phyloP scores from a whole-genome alignment of 2,888 invertebrate genomes.

The Oscheius myriophilus region DNA sequence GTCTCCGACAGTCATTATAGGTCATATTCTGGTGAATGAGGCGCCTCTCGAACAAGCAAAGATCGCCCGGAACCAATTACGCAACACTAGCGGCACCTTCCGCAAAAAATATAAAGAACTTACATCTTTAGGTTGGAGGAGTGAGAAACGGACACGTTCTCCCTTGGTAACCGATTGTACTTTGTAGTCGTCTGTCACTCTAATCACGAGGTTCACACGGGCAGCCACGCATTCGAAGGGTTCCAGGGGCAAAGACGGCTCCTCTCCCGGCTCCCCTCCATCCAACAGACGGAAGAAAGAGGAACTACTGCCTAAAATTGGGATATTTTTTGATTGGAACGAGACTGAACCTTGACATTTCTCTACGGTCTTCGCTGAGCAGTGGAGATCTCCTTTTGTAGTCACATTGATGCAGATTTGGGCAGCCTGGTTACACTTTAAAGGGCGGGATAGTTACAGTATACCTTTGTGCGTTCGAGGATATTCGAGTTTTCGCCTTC shows the following conservation, averaged over 20 bases:
- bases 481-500: slow-evolving; percentile 55
- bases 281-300: slow-evolving; percentile 26
- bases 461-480: slow-evolving; percentile 56
- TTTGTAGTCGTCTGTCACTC: slow-evolving; percentile 35
- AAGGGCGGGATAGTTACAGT: background rate
- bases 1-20: slow-evolving; percentile 19
- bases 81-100: slow-evolving; percentile 10
- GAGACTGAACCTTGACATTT: slow-evolving; percentile 36
- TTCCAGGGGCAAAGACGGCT: slow-evolving; percentile 18
- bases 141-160: slow-evolving; percentile 33
- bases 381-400: slow-evolving; percentile 55
- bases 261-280: slow-evolving; percentile 24
- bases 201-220: slow-evolving; percentile 32
- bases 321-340: background rate
- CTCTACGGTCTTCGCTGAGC: slow-evolving; percentile 43
- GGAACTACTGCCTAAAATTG: slow-evolving; percentile 28
- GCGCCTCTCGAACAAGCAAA: slow-evolving; percentile 6
- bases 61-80: background rate
- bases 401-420: slow-evolving; percentile 58
- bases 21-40: slow-evolving; percentile 6
- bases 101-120: background rate
- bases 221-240: slow-evolving; percentile 31
- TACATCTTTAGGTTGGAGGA: slow-evolving; percentile 32
- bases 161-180: slow-evolving; percentile 33
- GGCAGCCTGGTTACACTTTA: slow-evolving; percentile 40